Evolutionary conservation across 2,113 vertebrate species (phyloP), one percentile per base, ranked within the genome.

Genomic region (Lipophrys pholis): DNA sequence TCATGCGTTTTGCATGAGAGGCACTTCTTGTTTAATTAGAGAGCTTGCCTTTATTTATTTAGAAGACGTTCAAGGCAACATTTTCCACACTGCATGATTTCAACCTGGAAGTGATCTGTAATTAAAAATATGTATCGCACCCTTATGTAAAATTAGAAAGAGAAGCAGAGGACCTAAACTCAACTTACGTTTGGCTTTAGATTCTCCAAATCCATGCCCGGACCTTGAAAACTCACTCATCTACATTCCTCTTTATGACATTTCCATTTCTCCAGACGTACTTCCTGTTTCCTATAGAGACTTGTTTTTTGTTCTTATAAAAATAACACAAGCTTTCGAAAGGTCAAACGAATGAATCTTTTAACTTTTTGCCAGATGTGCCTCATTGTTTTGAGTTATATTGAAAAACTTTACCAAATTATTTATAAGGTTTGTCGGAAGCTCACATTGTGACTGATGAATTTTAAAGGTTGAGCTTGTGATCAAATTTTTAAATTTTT

Each of bases 21-120:
- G 50, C 35, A 69, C 64, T 87, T 87, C 69, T 69, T 85, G 57
- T 89, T 75, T 83, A 90, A 92, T 89, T 85, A 65, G 64, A 58
- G 60, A 64, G 55, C 59, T 70, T 73, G 16, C 49, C 40, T 72
- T 82, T 62, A 77, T 88, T 84, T 88, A 90, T 85, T 87, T 90
- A 82, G 50, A 36, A 65, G 16, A 38, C 59, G 45, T 82, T 81
- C 58, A 58, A 57, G 46, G 43, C 46, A 49, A 12, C 1, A 21
- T 69, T 79, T 83, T 72, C 64, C 48, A 56, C 49, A 63, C 16
- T 42, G 61, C 56, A 80, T 39, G 7, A 55, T 78, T 85, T 80
- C 49, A 50, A 50, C 50, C 66, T 68, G 65, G 60, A 84, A 81
- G 65, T 55, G 14, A 83, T 82, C 60, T 64, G 54, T 62, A 62